Evolutionary conservation across 2,797 vertebrate genomes (phyloP), one percentile per base, ranked within the genome.

Genomic region (Microchirus variegatus): DNA sequence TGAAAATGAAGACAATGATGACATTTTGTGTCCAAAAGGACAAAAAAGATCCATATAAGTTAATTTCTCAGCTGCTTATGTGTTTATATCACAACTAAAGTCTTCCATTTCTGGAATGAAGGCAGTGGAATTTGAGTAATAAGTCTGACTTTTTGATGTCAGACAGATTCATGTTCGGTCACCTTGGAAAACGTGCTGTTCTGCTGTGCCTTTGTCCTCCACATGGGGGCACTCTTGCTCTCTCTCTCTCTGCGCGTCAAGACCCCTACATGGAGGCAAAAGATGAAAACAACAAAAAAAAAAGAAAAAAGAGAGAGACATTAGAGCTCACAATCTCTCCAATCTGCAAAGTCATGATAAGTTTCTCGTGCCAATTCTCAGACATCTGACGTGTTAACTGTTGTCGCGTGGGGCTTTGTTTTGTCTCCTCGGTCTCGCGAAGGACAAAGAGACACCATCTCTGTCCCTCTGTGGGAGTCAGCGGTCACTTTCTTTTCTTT

Each of bases 171-270:
- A n/a, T n/a, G n/a, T n/a, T n/a, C n/a, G 6, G 36, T 50, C 35
- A 41, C 36, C 18, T 3, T 58, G 42, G 55, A 41, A 44, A 31
- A 37, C 17, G 46, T 43, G 13, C 47, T 44, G 14, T 8, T 31
- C 9, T 1, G 1, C 16, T 1, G 8, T 5, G 61, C 7, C 8
- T 5, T 19, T 1, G 9, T 7, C 67, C 18, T 37, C 95, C 96
- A 95, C 95, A 47, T 81, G 87, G 92, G 85, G 95, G 95, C 94
- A 16, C 78, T 89, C 31, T 75, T 84, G 85, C 3, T 73, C 87
- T 91, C 82, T 17, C 22, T 22, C 22, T 22, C 22, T 22, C 22
- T 22, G 22, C 22, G 22, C 22, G 3, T 3, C 22, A 22, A 22
- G 22, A 22, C 22, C 22, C 22, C 22, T n/a, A 22, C 3, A 73